Evolutionary conservation across 1,140 invertebrate species (phyloP).

Genomic region (Nylanderia fulva): DNA sequence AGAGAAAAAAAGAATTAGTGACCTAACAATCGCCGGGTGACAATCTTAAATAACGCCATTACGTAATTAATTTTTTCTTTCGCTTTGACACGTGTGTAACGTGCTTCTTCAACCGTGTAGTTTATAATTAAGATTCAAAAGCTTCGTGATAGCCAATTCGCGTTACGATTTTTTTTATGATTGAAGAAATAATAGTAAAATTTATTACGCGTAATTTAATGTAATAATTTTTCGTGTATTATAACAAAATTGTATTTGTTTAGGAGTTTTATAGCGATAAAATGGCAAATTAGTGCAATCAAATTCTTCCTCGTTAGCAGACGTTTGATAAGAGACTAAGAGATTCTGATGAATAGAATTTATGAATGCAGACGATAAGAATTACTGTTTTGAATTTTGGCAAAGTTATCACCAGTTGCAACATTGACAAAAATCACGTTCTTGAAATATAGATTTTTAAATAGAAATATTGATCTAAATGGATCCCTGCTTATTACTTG

Average conservation of each 20-base stretch:
- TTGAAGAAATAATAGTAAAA: conserved; percentile 3
- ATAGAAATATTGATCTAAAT: background rate
- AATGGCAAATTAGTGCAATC: background rate
- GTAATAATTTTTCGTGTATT: background rate
- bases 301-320: background rate
- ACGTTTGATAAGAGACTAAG: background rate
- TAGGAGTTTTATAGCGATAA: background rate
- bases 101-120: too few relatives aligned
- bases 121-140: background rate
- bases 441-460: background rate
- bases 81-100: background rate
- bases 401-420: background rate
- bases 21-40: conserved; percentile 11
- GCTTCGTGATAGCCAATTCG: background rate
- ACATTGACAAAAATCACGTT: background rate
- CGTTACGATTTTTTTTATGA: background rate
- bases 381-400: background rate
- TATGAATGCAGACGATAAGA: background rate
- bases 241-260: background rate
- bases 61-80: background rate
- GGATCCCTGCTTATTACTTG: too few relatives aligned
- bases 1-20: conserved; percentile 36
- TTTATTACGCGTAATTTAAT: background rate
- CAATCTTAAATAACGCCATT: conserved; percentile 11
- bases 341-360: background rate